Base-by-base conservation (phyloP, 2,113 vertebrate species). In the Redunca redunca region DNA sequence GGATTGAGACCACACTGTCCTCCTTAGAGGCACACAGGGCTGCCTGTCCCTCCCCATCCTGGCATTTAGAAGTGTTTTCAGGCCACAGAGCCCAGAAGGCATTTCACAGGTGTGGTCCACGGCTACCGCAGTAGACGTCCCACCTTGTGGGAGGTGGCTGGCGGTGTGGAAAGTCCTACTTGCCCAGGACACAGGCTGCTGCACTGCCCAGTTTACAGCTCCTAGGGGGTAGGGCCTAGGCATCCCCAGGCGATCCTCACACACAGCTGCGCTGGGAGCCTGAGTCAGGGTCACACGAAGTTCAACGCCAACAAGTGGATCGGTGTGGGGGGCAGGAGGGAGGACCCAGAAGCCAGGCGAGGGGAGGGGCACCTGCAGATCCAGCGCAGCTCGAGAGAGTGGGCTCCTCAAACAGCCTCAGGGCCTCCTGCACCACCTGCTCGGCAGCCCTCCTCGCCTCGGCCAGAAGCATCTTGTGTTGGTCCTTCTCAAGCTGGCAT, bases 381-480 rank as follows among this genome's bases (percentile, higher is more conserved):
- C 99, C 99, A 0, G 99, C 99, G 97, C 99, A 99, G 99, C 99
- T 98, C 97, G 99, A 98, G 97, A 99, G 99, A 16, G 99, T 60
- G 0, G 99, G 99, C 97, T 99, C 99, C 2, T 99, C 99, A 2
- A 99, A 98, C 95, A 98, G 99, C 62, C 97, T 60, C 78, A 99
- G 98, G 0, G 99, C 99, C 26, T 99, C 99, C 97, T 98, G 99
- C n/a, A 99, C 98, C 95, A 99, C 99, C 84, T 84, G 98, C 98
- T 99, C 98, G 0, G 99, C 99, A 93, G 99, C 99, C 81, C 97
- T 98, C 2, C 99, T 90, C 0, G 99, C 98, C 58, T 98, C 98
- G 90, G 93, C 98, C 95, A 99, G 98, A 28, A 99, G 98, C 57
- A 96, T 97, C 92, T 98, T 99, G 97, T 99, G 99, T 62, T 99